Evolutionary conservation across 2,888 invertebrate genomes (phyloP).

Genomic region (Eupithecia insigniata): DNA sequence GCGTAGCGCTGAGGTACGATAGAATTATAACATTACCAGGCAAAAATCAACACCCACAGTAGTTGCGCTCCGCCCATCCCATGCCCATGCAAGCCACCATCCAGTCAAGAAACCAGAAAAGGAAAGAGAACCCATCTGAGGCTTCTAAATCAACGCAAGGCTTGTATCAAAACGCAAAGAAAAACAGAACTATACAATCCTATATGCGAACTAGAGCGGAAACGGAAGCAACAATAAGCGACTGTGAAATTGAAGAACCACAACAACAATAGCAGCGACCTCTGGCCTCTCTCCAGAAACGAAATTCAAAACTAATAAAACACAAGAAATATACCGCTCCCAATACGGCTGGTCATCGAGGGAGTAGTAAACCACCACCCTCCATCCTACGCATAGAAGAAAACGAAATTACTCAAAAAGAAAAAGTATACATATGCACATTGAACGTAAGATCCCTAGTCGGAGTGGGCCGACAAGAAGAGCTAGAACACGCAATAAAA

Average conservation of each 20-base stretch:
- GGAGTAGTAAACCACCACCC: too few species aligned
- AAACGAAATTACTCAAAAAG: not conserved
- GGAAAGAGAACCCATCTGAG: not conserved
- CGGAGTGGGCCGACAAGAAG: not conserved
- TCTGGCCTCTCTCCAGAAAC: conserved; percentile 6
- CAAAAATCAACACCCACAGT: not conserved
- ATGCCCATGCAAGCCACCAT: not conserved
- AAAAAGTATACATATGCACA: not conserved
- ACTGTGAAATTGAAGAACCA: not conserved
- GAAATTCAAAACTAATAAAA: not conserved
- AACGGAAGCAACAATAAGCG: not conserved
- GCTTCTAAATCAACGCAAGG: not conserved
- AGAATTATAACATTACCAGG: not conserved
- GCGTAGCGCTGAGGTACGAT: conserved; percentile 5
- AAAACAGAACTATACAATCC: not conserved
- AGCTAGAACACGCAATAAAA: not conserved
- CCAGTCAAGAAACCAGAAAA: not conserved
- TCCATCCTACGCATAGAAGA: not conserved
- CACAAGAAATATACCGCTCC: not conserved
- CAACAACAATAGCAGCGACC: conserved; percentile 6
- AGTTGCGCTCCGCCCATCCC: not conserved
- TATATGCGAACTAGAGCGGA: not conserved
- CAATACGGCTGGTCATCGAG: conserved; percentile 6
- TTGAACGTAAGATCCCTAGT: not conserved
- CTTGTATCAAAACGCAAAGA: not conserved